Evolutionary conservation across 2,113 vertebrate species (phyloP).

Genomic region (Epinephelus lanceolatus): DNA sequence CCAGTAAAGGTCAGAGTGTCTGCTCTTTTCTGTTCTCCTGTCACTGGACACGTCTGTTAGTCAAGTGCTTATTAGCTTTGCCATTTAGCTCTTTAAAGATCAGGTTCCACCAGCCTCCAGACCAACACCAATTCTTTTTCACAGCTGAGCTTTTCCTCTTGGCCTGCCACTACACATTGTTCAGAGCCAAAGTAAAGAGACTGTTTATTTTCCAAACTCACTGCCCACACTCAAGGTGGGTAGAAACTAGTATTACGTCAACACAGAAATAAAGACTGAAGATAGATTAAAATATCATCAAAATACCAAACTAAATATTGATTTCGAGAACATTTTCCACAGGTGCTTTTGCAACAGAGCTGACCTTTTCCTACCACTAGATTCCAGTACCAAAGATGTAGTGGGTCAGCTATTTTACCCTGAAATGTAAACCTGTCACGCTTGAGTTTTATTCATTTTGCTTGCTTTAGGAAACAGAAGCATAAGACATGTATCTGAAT

Average conservation of each 20-base stretch:
- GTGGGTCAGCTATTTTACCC: neutral
- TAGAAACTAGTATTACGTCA: neutral
- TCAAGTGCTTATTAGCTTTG: constrained; percentile 63
- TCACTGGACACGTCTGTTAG: constrained; percentile 58
- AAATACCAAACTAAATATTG: neutral
- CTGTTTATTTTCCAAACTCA: neutral
- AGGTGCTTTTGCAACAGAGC: neutral
- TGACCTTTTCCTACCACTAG: neutral
- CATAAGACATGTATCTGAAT: neutral
- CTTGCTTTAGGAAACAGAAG: neutral
- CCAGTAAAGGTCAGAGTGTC: constrained; percentile 64
- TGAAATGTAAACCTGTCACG: neutral
- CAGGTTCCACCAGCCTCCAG: constrained; percentile 24
- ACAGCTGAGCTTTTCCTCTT: neutral
- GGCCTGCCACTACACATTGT: neutral
- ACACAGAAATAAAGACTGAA: rapidly evolving
- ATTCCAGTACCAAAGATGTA: neutral
- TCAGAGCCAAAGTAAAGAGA: neutral
- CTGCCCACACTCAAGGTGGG: neutral
- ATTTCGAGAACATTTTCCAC: neutral
- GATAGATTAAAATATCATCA: neutral
- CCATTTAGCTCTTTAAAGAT: constrained; percentile 64
- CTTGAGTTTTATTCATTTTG: neutral
- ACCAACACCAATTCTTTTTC: constrained; percentile 36
- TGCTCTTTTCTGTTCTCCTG: constrained; percentile 43